Evolutionary conservation across 1,140 invertebrate species (phyloP), one percentile per base, ranked within the genome.

Genomic region (Drosophila sp.): DNA sequence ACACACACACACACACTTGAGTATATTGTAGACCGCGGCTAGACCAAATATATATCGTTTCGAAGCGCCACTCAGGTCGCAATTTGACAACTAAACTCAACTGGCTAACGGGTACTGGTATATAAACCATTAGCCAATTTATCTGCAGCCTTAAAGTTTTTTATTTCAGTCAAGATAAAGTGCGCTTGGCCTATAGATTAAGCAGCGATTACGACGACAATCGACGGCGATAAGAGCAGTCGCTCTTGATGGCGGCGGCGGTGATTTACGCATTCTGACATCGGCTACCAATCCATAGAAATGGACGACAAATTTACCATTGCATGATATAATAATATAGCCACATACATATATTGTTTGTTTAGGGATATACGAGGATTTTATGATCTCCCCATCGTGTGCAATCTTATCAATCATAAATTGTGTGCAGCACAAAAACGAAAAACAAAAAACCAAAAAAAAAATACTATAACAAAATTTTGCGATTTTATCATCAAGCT

Each of bases 121-220:
- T 89, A 77, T 87, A 87, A 74, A 76, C 57, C 40, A 61, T 58
- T 74, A 78, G 65, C 56, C 17, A 65, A 64, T 60, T 89, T 84
- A 87, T 87, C 84, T 89, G 17, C 60, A 67, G 57, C 70, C 70
- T 80, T 72, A 74, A 74, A 71, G 44, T 61, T 50, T 84, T 87
- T 89, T 84, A 89, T 87, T 90, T 78, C 11, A 70, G 57, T 38
- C 84, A 63, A 84, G 84, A 87, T 89, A 84, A 75, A 60, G 73
- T 50, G 25, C 41, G 64, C 62, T 66, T 27, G 47, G 62, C 35
- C 62, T 66, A 75, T 76, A 87, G 79, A 89, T 87, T 83, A 83
- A 54, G 29, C 65, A 38, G 50, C 54, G 67, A 82, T 83, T 76
- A 72, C 64, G 41, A 57, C 56, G 58, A 73, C 57, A 62, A 40